A percentile compares a stretch with the other conserved stretches of the same genome.
Evolutionary conservation across 2,888 invertebrate species (phyloP).

Genomic region (Rhagium mordax): DNA sequence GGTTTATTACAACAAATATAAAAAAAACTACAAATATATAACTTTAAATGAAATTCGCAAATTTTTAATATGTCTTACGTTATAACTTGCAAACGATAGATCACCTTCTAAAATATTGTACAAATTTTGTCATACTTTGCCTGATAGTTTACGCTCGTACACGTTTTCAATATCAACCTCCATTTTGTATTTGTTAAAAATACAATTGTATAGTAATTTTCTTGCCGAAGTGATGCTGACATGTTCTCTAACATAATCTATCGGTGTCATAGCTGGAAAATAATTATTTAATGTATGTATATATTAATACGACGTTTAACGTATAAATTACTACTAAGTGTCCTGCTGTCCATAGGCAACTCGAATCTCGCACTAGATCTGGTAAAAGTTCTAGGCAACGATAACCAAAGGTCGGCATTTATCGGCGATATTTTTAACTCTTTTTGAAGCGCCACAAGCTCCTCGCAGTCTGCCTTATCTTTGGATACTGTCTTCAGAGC

Average conservation of each 20-base stretch:
- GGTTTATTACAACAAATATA: too few species aligned
- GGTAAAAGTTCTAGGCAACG: slow-evolving; percentile 83
- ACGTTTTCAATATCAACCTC: slow-evolving; percentile 61
- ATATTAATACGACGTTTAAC: background rate
- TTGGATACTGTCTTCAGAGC: slow-evolving; percentile 72
- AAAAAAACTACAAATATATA: too few species aligned
- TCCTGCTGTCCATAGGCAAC: slow-evolving; percentile 79
- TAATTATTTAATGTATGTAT: background rate
- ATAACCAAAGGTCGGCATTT: slow-evolving; percentile 76
- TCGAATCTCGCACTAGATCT: slow-evolving; percentile 83
- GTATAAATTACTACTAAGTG: slow-evolving; percentile 68
- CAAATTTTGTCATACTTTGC: slow-evolving; percentile 71
- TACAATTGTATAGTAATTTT: slow-evolving; percentile 73
- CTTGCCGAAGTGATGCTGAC: slow-evolving; percentile 77
- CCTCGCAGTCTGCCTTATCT: slow-evolving; percentile 69
- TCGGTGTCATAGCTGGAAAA: slow-evolving; percentile 76
- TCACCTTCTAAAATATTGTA: too few species aligned
- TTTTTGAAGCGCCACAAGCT: slow-evolving; percentile 72
- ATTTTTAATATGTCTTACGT: too few species aligned
- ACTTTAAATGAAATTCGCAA: too few species aligned
- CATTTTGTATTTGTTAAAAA: slow-evolving; percentile 70
- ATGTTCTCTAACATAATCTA: slow-evolving; percentile 80
- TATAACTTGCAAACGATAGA: too few species aligned
- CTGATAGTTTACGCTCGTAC: slow-evolving; percentile 67
- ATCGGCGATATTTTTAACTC: slow-evolving; percentile 72